Base-by-base conservation (phyloP, 30 jellyfish, hydroid and myxozoan genomes). In the Aurelia aurita complex sp. Pacific region DNA sequence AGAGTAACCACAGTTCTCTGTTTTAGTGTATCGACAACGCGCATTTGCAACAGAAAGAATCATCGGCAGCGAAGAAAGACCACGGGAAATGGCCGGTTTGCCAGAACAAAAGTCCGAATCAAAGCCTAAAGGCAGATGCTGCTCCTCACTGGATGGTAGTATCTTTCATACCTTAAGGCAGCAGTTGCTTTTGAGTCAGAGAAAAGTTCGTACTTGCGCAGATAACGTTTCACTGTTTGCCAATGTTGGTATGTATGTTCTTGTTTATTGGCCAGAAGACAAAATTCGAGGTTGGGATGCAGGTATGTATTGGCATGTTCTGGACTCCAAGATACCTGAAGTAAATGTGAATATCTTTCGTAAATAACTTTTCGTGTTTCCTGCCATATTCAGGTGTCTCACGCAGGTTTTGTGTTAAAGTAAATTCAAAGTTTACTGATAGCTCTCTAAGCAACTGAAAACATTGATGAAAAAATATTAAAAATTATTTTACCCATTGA, bases 231-330 rank as follows among this genome's bases (percentile, higher is more conserved):
- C 69, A 61, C 34, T 61, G 69, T 61, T 61, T 23, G 29, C 69
- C 69, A 61, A 61, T 61, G 69, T 61, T 61, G 69, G 69, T 61
- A 61, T 61, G 69, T 33, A 61, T 23, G 35, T 61, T 16, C 69
- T 61, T 13, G 34, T 61, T 17, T 61, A 61, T 61, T 61, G 69
- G 69, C 69, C 69, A 61, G 69, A 61, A 16, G 69, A 61, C 35
- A 61, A 61, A 61, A 10, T 61, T 61, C 69, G 69, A 61, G 69
- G 69, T 61, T 61, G 69, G 69, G 69, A 61, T 61, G 69, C 69
- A 61, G 69, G 69, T 61, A 61, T 13, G 69, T 61, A 61, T 2
- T 9, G 9, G 35, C 69, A 61, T 61, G 35, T 43, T 43, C 11
- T 43, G 54, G 54, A 43, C 12, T 10, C 10, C 10, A 43, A 43